Evolutionary conservation across 2,113 vertebrate genomes (phyloP), one percentile per base, ranked within the genome.

Genomic region (Arothron firmamentum): DNA sequence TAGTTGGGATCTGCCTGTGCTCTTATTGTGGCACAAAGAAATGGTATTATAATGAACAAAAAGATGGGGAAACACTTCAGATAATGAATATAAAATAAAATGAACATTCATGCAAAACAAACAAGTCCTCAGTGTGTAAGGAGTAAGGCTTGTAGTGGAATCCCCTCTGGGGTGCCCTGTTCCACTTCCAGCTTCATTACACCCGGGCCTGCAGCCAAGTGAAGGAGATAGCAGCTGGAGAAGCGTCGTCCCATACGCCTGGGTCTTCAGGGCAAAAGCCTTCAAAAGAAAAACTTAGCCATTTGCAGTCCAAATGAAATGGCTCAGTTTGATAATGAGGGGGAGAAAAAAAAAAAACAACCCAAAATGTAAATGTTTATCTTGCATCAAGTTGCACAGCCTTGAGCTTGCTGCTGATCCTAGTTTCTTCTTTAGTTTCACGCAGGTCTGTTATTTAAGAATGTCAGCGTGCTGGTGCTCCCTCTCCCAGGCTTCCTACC

Each of bases 211-310:
- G 69, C 75, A 85, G 74, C 83, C 74, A 74, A 74, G 59, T 82
- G 82, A 84, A 78, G 72, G 65, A 78, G 73, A 73, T 63, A 77
- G 73, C 84, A 87, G 82, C 80, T 82, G 85, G 66, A 71, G 42
- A 56, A 72, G 77, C 70, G 48, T 18, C 42, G n/a, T 54, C 60
- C 62, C 31, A 16, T 62, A 59, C 64, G 47, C 69, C 58, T 42
- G 59, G 62, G 63, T 83, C 80, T 75, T 65, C 5, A 17, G 79
- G 82, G 66, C 68, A 62, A 47, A 62, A 57, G 65, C 63, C 66
- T 34, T 1, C 17, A 62, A 19, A 56, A 72, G 72, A 59, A 70
- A 9, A 74, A 60, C 60, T 65, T 47, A 31, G 49, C 28, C 51
- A 64, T 74, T 74, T 66, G 41, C 50, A 68, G 53, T 73, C 56